Base-by-base conservation (phyloP, 2,113 vertebrate species). In the Anas platyrhynchos region DNA sequence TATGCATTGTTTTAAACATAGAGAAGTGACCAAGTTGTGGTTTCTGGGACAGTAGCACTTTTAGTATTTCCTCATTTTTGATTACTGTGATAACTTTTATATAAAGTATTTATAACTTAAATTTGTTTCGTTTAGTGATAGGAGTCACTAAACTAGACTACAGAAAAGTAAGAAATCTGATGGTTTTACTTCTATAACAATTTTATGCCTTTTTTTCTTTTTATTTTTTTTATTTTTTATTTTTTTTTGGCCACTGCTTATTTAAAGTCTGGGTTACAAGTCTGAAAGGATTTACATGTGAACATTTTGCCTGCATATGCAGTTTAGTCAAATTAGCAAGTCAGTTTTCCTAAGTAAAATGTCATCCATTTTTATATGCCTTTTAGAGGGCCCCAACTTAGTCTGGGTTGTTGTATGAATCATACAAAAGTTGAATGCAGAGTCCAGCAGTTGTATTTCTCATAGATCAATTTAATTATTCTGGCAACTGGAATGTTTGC, bases 361-460 rank as follows among this genome's bases (percentile, higher is more conserved):
- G 55, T 79, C 3, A 78, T 65, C 9, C 2, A 1, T 31, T 29
- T 75, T 41, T 32, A 16, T 52, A 26, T 22, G 46, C 0, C 6
- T 21, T 63, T 72, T 21, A 15, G 23, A 91, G 34, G 34, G 2
- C 7, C 16, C 11, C 36, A 62, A 0, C 13, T 3, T 61, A n/a
- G 6, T 83, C 58, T 31, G 17, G 59, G 17, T 3, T 56, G 25
- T 3, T 68, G 9, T 21, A 4, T 75, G 71, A 50, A 41, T 55
- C 6, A 11, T 0, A 1, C 68, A 34, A 16, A 20, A 56, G 16
- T 48, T 65, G 21, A 27, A 2, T 52, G 4, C 9, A 6, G 26
- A 79, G 16, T 77, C 50, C 76, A 59, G 2, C 59, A 62, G 20
- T 55, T 55, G 52, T 15, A 29, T 52, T 52, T 52, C 52, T 55